Conservation (phyloP, 2,113 vertebrate genomes). For the Caretta caretta region DNA sequence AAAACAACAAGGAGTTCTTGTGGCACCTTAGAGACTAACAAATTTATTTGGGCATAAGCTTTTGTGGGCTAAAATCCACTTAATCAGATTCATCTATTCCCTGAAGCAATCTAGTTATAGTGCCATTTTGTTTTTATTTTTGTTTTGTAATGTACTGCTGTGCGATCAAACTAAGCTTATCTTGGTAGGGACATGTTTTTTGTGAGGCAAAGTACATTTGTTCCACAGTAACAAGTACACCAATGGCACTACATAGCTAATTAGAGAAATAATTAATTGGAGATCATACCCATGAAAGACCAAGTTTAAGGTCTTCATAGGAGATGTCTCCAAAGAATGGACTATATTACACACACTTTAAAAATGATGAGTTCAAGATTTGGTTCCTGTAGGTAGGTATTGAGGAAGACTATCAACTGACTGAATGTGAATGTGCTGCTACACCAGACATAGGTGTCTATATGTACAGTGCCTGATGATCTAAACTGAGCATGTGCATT, state of each 20-base stretch:
- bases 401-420: not conserved
- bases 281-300: not conserved
- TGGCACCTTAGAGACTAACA: too few species aligned
- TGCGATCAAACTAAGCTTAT: not conserved
- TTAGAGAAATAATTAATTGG: not conserved
- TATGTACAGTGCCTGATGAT: not conserved
- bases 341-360: not conserved
- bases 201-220: not conserved
- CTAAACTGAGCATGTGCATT: not conserved
- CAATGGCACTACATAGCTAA: not conserved
- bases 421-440: rapidly evolving
- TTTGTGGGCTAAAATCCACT: too few species aligned
- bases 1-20: too few species aligned
- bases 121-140: not conserved
- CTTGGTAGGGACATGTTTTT: not conserved
- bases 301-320: not conserved
- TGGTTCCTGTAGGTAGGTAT: not conserved
- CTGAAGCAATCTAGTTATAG: not conserved
- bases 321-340: not conserved
- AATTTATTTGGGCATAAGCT: too few species aligned
- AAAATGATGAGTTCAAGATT: not conserved
- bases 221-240: not conserved
- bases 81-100: not conserved
- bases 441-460: not conserved
- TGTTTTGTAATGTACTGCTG: not conserved